Evolutionary conservation across 2,888 invertebrate genomes (phyloP).

Genomic region (Blastobasis lacticolella): DNA sequence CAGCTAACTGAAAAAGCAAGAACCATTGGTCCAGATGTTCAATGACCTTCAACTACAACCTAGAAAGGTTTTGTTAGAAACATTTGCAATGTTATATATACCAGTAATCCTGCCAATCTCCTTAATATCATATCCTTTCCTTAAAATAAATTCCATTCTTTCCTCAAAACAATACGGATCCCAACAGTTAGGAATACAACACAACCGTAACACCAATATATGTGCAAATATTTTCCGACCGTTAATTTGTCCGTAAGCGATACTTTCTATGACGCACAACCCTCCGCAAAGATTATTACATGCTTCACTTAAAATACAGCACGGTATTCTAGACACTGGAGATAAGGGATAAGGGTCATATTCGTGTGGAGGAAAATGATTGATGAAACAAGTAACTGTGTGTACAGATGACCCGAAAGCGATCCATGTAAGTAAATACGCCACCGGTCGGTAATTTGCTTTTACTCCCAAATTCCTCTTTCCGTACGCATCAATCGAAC

Average conservation of each 20-base stretch:
- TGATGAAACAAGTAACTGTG: neutral
- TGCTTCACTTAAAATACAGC: neutral
- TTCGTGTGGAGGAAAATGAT: neutral
- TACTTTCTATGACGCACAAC: constrained; percentile 34
- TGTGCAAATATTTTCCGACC: constrained; percentile 35
- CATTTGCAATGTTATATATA: neutral
- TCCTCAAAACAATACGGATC: no score
- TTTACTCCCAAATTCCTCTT: constrained; percentile 30
- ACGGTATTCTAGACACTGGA: neutral
- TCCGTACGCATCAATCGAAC: constrained; percentile 37
- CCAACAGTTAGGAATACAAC: neutral
- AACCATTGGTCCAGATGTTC: no score
- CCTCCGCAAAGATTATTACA: constrained; percentile 1
- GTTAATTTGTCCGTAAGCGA: constrained; percentile 49
- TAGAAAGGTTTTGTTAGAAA: no score
- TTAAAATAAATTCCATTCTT: no score
- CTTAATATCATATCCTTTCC: no score
- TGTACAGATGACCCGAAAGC: constrained; percentile 21
- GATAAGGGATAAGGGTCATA: neutral
- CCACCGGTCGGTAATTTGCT: constrained; percentile 37
- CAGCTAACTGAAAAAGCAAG: no score
- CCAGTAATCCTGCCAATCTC: no score
- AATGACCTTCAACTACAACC: no score
- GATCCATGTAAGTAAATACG: constrained; percentile 47
- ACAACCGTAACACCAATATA: constrained; percentile 13